These are phyloP conservation scores for Cardiocondyla obscurior DNA, from an alignment of 1,140 invertebrate species.

Conservation along the genomic window DNA sequence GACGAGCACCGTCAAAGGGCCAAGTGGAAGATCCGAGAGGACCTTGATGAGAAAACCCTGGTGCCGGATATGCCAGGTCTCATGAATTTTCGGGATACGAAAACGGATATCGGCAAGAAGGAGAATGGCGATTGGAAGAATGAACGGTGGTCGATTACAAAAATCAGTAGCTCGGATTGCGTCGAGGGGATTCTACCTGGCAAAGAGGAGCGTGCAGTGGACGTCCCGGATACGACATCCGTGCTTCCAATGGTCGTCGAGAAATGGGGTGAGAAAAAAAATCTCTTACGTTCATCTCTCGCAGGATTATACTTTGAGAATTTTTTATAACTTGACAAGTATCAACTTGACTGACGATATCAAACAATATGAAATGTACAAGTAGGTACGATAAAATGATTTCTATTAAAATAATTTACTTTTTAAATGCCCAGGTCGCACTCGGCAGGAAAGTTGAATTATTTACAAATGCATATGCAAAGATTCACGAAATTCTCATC, in stretches of 20 bases:
- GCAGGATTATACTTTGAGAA: neutral
- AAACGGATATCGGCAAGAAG: conserved; percentile 13
- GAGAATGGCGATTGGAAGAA: conserved; percentile 41
- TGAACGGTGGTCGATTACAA: conserved; percentile 14
- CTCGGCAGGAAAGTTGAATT: too few species aligned
- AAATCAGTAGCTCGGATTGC: neutral
- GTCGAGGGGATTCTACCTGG: conserved; percentile 57
- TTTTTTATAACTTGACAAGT: neutral
- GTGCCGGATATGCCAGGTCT: conserved; percentile 63
- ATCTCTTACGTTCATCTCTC: neutral
- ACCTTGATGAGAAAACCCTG: conserved; percentile 68
- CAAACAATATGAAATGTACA: too few species aligned
- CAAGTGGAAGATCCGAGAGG: conserved; percentile 72
- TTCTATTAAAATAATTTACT: neutral
- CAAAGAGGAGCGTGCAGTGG: conserved; percentile 72
- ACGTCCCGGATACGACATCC: conserved; percentile 65
- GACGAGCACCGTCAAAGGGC: conserved; percentile 64
- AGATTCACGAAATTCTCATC: too few species aligned
- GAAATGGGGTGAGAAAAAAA: conserved; percentile 60
- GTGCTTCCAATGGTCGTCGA: conserved; percentile 30
- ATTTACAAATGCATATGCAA: too few species aligned
- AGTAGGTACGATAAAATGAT: neutral
- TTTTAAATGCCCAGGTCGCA: neutral
- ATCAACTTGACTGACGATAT: neutral
- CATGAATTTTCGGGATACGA: conserved; percentile 2